Evolutionary conservation across 53 echinoderm and acorn worm species (phyloP).

Genomic region (Echinometra lucunter): DNA sequence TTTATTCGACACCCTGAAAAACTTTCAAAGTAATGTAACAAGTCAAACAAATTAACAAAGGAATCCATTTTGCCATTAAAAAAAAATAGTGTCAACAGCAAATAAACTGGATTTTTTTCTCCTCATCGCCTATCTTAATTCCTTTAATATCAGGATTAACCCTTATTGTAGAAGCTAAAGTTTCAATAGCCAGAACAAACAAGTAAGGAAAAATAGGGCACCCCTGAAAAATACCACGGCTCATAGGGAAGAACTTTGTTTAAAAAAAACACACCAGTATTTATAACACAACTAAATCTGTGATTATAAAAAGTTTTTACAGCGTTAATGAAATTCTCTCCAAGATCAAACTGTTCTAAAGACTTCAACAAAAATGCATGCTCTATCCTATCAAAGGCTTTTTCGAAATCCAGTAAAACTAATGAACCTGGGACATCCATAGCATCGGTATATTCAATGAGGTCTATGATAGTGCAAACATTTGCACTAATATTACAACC

Average conservation of each 20-base stretch:
- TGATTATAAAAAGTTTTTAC: conserved; percentile 38
- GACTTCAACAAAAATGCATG: conserved; percentile 44
- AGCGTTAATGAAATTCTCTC: neutral
- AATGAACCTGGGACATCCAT: conserved; percentile 38
- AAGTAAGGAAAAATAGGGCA: conserved; percentile 49
- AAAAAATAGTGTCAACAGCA: conserved; percentile 66
- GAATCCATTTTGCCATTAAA: neutral
- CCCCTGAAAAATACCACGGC: no score
- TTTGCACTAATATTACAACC: no score
- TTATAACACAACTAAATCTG: conserved; percentile 36
- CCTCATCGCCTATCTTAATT: neutral
- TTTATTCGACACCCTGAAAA: no score
- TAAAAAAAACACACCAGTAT: conserved; percentile 45
- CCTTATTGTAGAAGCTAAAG: no score
- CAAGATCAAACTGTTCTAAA: no score
- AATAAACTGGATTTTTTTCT: conserved; percentile 38
- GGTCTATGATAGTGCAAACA: conserved; percentile 47
- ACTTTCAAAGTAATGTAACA: no score
- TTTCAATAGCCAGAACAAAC: neutral
- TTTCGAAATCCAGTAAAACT: neutral
- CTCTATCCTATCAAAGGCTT: conserved; percentile 29
- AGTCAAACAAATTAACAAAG: no score
- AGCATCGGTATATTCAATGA: conserved; percentile 47
- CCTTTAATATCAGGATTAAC: neutral
- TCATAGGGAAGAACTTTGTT: conserved; percentile 13